These are phyloP conservation scores for Erebia epiphron DNA, from an alignment of 2,888 invertebrate species.

Conservation along the genomic window DNA sequence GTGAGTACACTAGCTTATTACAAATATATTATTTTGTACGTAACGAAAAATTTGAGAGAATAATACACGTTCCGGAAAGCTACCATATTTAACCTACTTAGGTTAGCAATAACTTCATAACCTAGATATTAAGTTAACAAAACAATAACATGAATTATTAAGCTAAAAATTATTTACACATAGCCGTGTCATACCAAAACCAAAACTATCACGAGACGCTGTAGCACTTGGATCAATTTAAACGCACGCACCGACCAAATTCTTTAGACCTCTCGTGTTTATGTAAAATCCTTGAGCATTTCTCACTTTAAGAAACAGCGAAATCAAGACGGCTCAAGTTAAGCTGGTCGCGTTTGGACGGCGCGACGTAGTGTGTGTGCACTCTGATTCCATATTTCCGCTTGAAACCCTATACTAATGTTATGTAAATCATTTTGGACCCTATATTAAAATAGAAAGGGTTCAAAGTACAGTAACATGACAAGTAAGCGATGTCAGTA, in stretches of 20 bases:
- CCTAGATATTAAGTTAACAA: background rate
- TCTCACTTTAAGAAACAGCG: slow-evolving; percentile 47
- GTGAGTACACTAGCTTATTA: slow-evolving; percentile 17
- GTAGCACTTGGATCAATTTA: slow-evolving; percentile 79
- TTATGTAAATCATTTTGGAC: slow-evolving; percentile 50
- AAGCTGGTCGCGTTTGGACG: slow-evolving; percentile 58
- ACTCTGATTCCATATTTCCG: slow-evolving; percentile 78
- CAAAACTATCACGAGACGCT: slow-evolving; percentile 64
- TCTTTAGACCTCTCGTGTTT: slow-evolving; percentile 55
- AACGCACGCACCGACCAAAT: slow-evolving; percentile 57
- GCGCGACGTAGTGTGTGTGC: slow-evolving; percentile 62
- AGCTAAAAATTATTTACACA: slow-evolving; percentile 35
- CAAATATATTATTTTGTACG: background rate
- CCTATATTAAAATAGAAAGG: slow-evolving; percentile 43
- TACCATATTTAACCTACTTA: too few species aligned
- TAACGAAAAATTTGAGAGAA: too few species aligned
- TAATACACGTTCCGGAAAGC: too few species aligned
- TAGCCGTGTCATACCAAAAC: slow-evolving; percentile 59
- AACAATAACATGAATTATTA: background rate
- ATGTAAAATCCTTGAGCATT: slow-evolving; percentile 45
- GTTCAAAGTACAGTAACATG: slow-evolving; percentile 41
- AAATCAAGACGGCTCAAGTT: slow-evolving; percentile 53
- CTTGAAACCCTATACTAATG: slow-evolving; percentile 64
- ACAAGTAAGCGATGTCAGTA: slow-evolving; percentile 33
- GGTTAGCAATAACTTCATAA: too few species aligned